These are phyloP conservation scores for Trochalopteron elliotii DNA, from an alignment of 2,113 vertebrate genomes.

Conservation along the genomic window DNA sequence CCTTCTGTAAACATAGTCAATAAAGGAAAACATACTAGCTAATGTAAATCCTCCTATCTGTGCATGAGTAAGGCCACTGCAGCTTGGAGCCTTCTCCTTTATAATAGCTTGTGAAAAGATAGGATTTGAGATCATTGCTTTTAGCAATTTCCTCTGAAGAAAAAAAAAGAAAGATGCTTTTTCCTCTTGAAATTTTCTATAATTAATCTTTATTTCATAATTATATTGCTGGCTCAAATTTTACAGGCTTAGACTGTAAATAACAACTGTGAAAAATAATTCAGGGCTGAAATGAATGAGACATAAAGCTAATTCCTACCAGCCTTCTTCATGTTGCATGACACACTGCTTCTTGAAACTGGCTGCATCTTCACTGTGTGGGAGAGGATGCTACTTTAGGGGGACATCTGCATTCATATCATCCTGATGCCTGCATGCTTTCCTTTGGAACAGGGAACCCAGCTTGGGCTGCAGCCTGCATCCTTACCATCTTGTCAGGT, in stretches of 20 bases:
- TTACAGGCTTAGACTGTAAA: slow-evolving; percentile 53
- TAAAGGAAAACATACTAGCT: neutral
- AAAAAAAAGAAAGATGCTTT: neutral
- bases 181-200: slow-evolving; percentile 36
- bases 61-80: neutral
- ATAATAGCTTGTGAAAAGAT: neutral
- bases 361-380: neutral
- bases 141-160: slow-evolving; percentile 12
- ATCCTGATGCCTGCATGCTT: neutral
- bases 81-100: neutral
- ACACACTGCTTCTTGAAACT: neutral
- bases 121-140: neutral
- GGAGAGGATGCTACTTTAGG: neutral
- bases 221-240: slow-evolving; percentile 48
- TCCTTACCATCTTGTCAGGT: neutral
- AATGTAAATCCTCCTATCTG: neutral
- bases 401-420: neutral
- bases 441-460: neutral
- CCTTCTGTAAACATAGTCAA: neutral
- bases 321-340: neutral
- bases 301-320: slow-evolving; percentile 13
- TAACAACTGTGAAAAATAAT: slow-evolving; percentile 43
- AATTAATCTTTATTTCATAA: slow-evolving; percentile 62
- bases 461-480: neutral
- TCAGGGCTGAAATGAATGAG: slow-evolving; percentile 23